Evolutionary conservation across 1,140 invertebrate species (phyloP).

Genomic region (Drosophila albomicans): DNA sequence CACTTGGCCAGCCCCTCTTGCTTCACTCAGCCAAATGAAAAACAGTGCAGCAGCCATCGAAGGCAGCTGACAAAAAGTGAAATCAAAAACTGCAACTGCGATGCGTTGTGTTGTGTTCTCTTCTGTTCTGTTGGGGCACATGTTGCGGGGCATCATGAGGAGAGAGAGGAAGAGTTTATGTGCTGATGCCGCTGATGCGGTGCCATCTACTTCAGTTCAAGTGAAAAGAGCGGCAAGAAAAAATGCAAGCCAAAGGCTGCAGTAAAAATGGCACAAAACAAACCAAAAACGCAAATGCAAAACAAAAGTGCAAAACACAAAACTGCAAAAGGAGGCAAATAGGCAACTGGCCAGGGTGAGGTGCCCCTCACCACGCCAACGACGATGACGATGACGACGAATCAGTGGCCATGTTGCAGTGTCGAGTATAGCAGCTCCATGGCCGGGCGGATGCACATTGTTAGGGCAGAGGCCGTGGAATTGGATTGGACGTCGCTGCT

Average conservation of each 20-base stretch:
- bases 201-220: constrained; percentile 69
- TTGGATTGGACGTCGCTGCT: constrained; percentile 69
- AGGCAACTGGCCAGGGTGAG: background rate
- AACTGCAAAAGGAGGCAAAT: constrained; percentile 48
- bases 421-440: constrained; percentile 30
- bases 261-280: constrained; percentile 81
- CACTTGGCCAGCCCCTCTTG: background rate
- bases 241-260: constrained; percentile 82
- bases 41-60: constrained; percentile 57
- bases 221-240: constrained; percentile 77
- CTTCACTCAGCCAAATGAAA: constrained; percentile 60
- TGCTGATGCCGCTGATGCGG: constrained; percentile 45
- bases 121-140: too few relatives aligned
- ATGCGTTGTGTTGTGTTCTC: constrained; percentile 4
- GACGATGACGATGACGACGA: constrained; percentile 56
- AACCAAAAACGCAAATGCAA: constrained; percentile 50
- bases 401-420: constrained; percentile 62
- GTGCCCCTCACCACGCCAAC: constrained; percentile 26
- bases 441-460: constrained; percentile 74
- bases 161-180: constrained; percentile 25
- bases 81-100: constrained; percentile 78
- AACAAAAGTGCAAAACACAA: constrained; percentile 63
- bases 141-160: background rate
- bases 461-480: constrained; percentile 74
- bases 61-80: constrained; percentile 68